Percentiles rank a stretch among this genome's conserved stretches.
phyloP scores from a whole-genome alignment of 2,797 vertebrate species.

The Galagoides demidoff region DNA sequence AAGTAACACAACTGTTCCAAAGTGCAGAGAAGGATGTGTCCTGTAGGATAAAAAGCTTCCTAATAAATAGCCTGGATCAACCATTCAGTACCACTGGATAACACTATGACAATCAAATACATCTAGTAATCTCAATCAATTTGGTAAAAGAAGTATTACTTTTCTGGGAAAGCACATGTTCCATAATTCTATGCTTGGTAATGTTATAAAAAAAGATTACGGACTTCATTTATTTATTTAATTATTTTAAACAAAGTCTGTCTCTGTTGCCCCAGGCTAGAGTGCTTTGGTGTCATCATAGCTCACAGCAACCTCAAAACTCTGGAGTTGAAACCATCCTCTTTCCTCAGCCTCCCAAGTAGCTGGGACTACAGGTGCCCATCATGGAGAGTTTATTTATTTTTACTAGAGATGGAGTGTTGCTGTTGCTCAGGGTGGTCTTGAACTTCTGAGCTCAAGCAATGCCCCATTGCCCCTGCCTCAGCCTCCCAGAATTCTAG shows the following conservation, averaged over 20 bases:
- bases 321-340: too few relatives aligned
- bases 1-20: neutral
- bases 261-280: too few relatives aligned
- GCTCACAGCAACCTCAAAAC: too few relatives aligned
- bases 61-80: neutral
- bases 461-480: fast-evolving
- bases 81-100: neutral
- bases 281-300: too few relatives aligned
- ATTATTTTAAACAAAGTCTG: too few relatives aligned
- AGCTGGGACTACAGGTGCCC: too few relatives aligned
- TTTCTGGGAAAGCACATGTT: neutral
- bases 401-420: too few relatives aligned
- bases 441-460: too few relatives aligned
- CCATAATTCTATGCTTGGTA: neutral
- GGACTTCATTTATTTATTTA: neutral
- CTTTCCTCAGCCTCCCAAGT: too few relatives aligned
- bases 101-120: neutral
- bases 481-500: too few relatives aligned
- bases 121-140: neutral
- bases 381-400: too few relatives aligned
- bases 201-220: neutral
- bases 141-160: neutral
- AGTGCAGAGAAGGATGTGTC: neutral
- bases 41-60: neutral
- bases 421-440: too few relatives aligned